These are phyloP conservation scores for Anoplius nigerrimus DNA, from an alignment of 2,888 invertebrate species.

Conservation along the genomic window DNA sequence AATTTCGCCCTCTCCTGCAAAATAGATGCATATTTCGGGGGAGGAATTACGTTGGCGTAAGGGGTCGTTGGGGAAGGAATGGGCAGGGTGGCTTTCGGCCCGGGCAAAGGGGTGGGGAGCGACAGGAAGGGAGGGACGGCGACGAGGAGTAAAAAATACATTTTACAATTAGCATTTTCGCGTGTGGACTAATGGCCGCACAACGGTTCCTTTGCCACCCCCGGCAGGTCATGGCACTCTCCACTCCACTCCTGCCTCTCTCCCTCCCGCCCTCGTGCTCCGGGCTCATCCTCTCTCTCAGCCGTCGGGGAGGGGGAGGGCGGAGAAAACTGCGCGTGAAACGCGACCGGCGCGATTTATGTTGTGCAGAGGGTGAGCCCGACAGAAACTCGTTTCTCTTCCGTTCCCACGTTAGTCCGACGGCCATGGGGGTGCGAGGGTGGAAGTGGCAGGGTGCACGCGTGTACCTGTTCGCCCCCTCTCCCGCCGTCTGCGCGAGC, in stretches of 20 bases:
- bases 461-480: no score
- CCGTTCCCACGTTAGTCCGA: slow-evolving; percentile 33
- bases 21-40: no score
- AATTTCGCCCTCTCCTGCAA: no score
- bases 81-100: slow-evolving; percentile 1
- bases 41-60: no score
- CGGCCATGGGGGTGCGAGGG: not conserved
- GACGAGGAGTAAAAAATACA: slow-evolving; percentile 37
- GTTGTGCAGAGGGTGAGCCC: slow-evolving; percentile 20
- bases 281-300: slow-evolving; percentile 1
- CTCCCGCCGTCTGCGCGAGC: no score
- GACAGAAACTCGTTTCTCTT: slow-evolving; percentile 45
- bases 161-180: slow-evolving; percentile 59
- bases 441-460: no score
- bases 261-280: slow-evolving; percentile 15
- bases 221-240: not conserved
- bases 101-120: slow-evolving; percentile 11
- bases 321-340: slow-evolving; percentile 44
- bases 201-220: not conserved
- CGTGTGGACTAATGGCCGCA: slow-evolving; percentile 1
- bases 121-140: slow-evolving; percentile 2
- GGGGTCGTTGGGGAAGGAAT: not conserved
- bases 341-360: slow-evolving; percentile 57
- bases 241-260: not conserved
- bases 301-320: slow-evolving; percentile 21